Evolutionary conservation across 2,113 vertebrate species (phyloP).

Genomic region (Limanda limanda): DNA sequence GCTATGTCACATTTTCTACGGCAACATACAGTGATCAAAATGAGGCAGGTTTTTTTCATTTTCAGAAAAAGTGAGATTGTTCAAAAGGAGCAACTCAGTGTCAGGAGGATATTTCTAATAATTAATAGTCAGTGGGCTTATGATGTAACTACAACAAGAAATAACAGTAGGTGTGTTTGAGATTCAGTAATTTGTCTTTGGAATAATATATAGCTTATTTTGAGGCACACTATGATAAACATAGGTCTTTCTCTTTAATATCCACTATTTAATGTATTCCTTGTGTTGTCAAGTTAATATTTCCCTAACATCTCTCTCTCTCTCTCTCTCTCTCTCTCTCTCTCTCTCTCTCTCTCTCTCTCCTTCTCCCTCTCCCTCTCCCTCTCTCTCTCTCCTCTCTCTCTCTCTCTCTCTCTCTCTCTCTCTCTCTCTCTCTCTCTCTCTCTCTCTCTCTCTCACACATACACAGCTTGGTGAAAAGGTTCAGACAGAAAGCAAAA

Average conservation of each 20-base stretch:
- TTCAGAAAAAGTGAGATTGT: background rate
- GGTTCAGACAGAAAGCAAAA: conserved; percentile 6
- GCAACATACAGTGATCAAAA: too few relatives aligned
- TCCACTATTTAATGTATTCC: too few relatives aligned
- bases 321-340: background rate
- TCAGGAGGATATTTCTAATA: background rate
- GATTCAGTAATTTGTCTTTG: background rate
- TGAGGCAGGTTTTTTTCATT: background rate
- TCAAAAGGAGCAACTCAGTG: background rate
- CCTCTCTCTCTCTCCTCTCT: background rate
- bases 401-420: background rate
- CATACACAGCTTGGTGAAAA: background rate
- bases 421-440: background rate
- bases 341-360: too few relatives aligned
- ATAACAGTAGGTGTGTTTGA: background rate
- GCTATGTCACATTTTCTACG: too few relatives aligned
- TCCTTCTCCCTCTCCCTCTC: background rate
- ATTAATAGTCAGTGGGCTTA: background rate
- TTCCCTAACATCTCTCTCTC: background rate
- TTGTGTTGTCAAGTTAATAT: background rate
- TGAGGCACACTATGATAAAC: background rate
- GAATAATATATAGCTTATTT: background rate
- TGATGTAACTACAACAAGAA: background rate
- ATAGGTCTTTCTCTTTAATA: too few relatives aligned
- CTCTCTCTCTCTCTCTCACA: background rate